A percentile compares a stretch with the other conserved stretches of the same genome.
phyloP scores from a whole-genome alignment of 2,113 vertebrate species.

The Pseudorasbora parva region DNA sequence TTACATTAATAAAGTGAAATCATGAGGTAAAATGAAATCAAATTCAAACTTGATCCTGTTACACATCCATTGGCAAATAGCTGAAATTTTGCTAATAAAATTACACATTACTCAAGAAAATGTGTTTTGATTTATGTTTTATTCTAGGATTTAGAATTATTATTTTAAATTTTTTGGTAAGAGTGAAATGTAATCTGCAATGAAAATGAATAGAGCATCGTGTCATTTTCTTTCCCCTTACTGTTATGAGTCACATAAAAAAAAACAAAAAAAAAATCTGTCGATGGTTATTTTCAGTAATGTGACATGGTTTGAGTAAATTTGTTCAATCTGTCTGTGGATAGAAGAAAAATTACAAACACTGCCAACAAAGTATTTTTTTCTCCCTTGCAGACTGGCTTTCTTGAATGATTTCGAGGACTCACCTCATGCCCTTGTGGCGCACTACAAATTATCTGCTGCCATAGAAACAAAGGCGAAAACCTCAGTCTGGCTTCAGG shows the following conservation, averaged over 20 bases:
- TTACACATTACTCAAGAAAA: too few species aligned
- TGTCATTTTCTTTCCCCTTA: not conserved
- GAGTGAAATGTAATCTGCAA: not conserved
- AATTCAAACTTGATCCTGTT: not conserved
- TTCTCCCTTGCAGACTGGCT: not conserved
- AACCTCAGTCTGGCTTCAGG: not conserved
- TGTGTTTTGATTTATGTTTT: not conserved
- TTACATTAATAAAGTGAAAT: not conserved
- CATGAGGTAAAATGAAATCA: not conserved
- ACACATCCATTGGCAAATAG: not conserved
- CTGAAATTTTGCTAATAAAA: too few species aligned
- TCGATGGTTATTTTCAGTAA: not conserved
- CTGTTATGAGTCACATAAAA: not conserved
- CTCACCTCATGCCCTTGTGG: slow-evolving; percentile 7
- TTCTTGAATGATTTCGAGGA: not conserved
- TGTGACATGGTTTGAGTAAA: not conserved
- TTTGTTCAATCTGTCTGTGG: not conserved
- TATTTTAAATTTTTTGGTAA: too few species aligned
- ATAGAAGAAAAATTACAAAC: not conserved
- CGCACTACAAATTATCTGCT: slow-evolving; percentile 11
- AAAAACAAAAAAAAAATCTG: not conserved
- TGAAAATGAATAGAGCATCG: not conserved
- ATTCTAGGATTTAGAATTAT: too few species aligned
- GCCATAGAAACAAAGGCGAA: slow-evolving; percentile 23
- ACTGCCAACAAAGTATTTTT: not conserved